phyloP scores from a whole-genome alignment of 2,888 invertebrate species.

The Vannuccia rotundouncinata region DNA sequence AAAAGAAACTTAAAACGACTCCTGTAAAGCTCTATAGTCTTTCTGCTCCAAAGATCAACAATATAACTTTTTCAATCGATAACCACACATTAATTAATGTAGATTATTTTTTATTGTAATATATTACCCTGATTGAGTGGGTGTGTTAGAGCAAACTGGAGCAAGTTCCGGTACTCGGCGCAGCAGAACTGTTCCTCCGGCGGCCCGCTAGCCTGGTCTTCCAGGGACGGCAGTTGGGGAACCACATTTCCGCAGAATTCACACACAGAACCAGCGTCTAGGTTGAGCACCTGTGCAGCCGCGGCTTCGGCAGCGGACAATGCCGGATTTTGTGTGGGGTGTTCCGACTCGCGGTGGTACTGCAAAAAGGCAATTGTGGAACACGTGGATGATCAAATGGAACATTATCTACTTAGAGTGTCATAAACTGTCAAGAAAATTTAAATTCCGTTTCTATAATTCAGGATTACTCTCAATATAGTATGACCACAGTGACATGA shows the following conservation, averaged over 20 bases:
- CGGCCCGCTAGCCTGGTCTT: slow-evolving; percentile 46
- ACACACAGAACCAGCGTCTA: slow-evolving; percentile 42
- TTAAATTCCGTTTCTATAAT: no score
- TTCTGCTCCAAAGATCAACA: no score
- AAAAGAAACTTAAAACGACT: no score
- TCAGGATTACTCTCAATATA: no score
- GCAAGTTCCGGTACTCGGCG: slow-evolving; percentile 51
- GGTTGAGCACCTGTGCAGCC: no score
- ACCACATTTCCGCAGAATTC: slow-evolving; percentile 50
- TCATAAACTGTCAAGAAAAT: no score
- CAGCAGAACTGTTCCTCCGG: slow-evolving; percentile 54
- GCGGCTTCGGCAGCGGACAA: slow-evolving; percentile 18
- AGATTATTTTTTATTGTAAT: background rate
- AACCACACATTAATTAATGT: no score
- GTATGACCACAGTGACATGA: no score
- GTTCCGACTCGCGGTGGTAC: slow-evolving; percentile 48
- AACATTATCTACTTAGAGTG: no score
- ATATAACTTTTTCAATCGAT: slow-evolving; percentile 25
- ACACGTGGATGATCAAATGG: background rate
- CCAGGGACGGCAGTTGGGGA: slow-evolving; percentile 50
- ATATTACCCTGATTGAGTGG: slow-evolving; percentile 30
- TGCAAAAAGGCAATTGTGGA: slow-evolving; percentile 37
- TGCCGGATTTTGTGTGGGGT: slow-evolving; percentile 41
- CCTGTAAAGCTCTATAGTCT: no score
- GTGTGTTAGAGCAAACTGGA: slow-evolving; percentile 46